Conservation (phyloP, 2,113 vertebrate species). For the Melanotaenia duboulayi region DNA sequence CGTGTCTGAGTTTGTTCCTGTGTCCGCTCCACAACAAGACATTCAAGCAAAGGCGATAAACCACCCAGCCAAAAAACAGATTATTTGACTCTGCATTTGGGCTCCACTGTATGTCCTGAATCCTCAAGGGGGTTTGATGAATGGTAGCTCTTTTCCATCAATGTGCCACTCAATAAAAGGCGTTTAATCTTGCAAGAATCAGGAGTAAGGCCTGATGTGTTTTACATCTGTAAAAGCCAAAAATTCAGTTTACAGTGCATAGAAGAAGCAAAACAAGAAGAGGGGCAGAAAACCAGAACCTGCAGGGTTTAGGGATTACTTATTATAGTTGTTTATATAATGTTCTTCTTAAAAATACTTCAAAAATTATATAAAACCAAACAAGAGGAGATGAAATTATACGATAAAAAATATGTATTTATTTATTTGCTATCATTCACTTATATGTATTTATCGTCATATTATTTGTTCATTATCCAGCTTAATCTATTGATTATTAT, state of each 20-base stretch:
- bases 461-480: too few species aligned
- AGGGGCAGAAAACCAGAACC: too few species aligned
- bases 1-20: slow-evolving; percentile 19
- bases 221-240: not conserved
- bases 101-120: not conserved
- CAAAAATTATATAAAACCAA: too few species aligned
- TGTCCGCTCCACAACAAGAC: slow-evolving; percentile 16
- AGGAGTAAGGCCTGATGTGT: not conserved
- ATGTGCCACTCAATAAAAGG: not conserved
- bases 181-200: not conserved
- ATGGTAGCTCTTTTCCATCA: not conserved
- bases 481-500: too few species aligned
- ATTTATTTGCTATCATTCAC: too few species aligned
- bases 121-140: not conserved
- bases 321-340: too few species aligned
- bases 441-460: too few species aligned
- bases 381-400: too few species aligned
- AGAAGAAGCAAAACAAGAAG: too few species aligned
- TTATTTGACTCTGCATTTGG: not conserved
- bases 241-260: not conserved
- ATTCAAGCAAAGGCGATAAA: slow-evolving; percentile 19
- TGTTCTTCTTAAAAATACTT: too few species aligned
- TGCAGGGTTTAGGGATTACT: too few species aligned
- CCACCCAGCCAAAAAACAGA: not conserved
- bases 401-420: too few species aligned